These are phyloP conservation scores for Pristis pectinata DNA, from an alignment of 2,797 vertebrate genomes.

Conservation along the genomic window DNA sequence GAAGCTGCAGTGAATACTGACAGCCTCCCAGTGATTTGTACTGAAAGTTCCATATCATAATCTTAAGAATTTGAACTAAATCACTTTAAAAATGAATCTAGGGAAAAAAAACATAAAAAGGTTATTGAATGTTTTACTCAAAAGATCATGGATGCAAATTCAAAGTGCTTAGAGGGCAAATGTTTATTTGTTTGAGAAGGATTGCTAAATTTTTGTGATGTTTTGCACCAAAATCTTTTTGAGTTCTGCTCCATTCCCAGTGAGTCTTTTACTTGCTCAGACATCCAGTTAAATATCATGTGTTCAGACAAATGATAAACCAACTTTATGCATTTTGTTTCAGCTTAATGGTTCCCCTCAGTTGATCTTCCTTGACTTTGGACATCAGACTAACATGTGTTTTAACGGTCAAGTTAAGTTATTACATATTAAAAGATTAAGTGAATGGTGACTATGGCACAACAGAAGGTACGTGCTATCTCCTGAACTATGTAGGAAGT, in stretches of 20 bases:
- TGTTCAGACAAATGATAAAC: not conserved
- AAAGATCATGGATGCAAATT: not conserved
- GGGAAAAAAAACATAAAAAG: not conserved
- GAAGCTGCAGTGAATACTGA: not conserved
- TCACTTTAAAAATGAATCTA: not conserved
- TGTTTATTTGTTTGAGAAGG: not conserved
- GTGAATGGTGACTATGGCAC: not conserved
- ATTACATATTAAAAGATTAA: not conserved
- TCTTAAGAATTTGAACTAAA: not conserved
- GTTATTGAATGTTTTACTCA: not conserved
- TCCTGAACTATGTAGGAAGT: not conserved
- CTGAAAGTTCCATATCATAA: not conserved
- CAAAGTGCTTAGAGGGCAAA: too few species aligned
- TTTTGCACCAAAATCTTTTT: not conserved
- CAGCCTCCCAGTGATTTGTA: not conserved
- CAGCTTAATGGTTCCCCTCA: not conserved
- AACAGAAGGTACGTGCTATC: not conserved
- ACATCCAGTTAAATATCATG: not conserved
- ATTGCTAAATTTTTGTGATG: not conserved
- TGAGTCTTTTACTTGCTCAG: not conserved
- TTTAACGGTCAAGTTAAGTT: not conserved
- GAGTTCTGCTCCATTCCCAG: not conserved
- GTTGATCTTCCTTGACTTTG: constrained; percentile 6
- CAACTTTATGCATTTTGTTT: not conserved
- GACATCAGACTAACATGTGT: not conserved